A percentile compares a stretch with the other conserved stretches of the same genome.
Conservation (phyloP, 2,113 vertebrate genomes). For the Gadus macrocephalus region DNA sequence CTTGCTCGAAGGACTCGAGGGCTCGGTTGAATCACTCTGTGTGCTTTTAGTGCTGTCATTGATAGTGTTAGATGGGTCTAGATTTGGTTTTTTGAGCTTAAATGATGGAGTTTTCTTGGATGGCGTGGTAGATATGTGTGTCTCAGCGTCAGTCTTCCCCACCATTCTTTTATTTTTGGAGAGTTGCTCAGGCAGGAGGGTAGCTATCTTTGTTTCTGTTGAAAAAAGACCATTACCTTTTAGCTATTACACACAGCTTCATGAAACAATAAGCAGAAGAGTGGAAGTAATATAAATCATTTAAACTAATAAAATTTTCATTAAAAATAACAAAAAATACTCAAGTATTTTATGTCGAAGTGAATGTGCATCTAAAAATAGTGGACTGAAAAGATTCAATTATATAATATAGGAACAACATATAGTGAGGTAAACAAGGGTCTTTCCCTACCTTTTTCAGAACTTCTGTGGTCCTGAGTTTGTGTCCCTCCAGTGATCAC, state of each 20-base stretch:
- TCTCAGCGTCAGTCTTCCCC: slow-evolving; percentile 39
- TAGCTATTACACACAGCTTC: no score
- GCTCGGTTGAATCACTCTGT: slow-evolving; percentile 38
- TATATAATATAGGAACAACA: neutral
- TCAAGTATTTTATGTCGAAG: no score
- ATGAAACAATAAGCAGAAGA: no score
- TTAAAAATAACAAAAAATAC: no score
- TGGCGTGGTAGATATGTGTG: slow-evolving; percentile 32
- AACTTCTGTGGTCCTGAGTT: slow-evolving; percentile 18
- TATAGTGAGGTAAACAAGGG: neutral
- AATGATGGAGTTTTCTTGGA: slow-evolving; percentile 35
- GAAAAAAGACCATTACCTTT: neutral
- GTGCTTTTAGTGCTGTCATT: slow-evolving; percentile 38
- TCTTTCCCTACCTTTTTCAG: slow-evolving; percentile 52
- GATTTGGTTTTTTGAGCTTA: slow-evolving; percentile 36
- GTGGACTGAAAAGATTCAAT: no score
- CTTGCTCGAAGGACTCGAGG: slow-evolving; percentile 37
- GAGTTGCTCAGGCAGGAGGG: slow-evolving; percentile 30
- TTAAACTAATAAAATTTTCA: no score
- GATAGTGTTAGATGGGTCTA: slow-evolving; percentile 19
- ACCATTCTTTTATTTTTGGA: slow-evolving; percentile 39
- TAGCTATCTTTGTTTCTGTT: slow-evolving; percentile 44
- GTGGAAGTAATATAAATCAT: no score
- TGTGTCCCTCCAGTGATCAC: slow-evolving; percentile 24
- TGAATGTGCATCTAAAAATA: no score